A percentile compares a stretch with the other conserved stretches of the same genome.
These are phyloP conservation scores for Herpailurus yagouaroundi DNA, from an alignment of 2,113 vertebrate species.

Conservation along the genomic window DNA sequence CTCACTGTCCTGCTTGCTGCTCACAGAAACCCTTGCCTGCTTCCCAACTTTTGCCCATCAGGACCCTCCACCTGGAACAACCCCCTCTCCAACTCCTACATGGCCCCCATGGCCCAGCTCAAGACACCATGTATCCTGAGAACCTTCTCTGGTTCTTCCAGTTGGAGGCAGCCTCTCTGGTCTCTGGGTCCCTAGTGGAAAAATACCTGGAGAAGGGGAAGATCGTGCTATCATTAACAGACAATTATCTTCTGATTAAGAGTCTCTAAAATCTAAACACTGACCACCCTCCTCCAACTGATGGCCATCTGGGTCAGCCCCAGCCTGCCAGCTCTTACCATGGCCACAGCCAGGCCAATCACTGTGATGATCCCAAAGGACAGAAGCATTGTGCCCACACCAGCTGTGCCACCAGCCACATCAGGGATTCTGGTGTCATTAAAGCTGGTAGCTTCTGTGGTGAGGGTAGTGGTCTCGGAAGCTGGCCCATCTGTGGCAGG, in stretches of 20 bases:
- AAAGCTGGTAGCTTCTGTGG: slow-evolving; percentile 90
- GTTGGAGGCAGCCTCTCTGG: neutral
- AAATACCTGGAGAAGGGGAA: neutral
- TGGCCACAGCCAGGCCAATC: slow-evolving; percentile 93
- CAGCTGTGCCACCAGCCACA: slow-evolving; percentile 80
- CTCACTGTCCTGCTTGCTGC: neutral
- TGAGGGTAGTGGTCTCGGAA: slow-evolving; percentile 86
- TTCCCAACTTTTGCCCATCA: neutral
- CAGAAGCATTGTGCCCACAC: slow-evolving; percentile 93
- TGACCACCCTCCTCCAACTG: neutral
- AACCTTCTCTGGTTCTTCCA: neutral
- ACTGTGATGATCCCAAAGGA: slow-evolving; percentile 96
- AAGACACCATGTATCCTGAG: neutral
- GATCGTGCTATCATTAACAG: neutral
- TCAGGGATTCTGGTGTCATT: slow-evolving; percentile 92
- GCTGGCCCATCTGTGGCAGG: slow-evolving; percentile 77
- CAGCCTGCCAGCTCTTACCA: slow-evolving; percentile 88
- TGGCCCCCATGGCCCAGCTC: neutral
- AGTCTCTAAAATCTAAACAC: neutral
- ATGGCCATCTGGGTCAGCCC: neutral
- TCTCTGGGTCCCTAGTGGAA: neutral
- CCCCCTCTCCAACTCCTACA: neutral
- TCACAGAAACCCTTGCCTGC: neutral
- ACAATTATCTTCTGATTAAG: neutral
- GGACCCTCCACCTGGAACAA: neutral